A percentile compares a stretch with the other conserved stretches of the same genome.
Conservation (phyloP, 2,888 invertebrate genomes). For the Minunthozetes semirufus region DNA sequence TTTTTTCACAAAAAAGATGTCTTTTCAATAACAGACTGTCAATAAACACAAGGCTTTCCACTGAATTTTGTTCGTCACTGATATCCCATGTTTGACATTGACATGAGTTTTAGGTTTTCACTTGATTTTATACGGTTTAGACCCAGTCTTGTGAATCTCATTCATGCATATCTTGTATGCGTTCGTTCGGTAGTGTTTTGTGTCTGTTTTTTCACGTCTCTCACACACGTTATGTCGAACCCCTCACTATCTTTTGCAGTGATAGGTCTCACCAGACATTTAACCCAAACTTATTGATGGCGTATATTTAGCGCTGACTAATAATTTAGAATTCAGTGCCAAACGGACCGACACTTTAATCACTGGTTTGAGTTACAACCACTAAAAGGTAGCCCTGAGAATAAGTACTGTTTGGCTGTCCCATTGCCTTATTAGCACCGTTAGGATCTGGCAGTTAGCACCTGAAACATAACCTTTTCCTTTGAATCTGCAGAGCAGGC, state of each 20-base stretch:
- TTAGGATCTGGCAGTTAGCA: background rate
- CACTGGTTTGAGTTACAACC: background rate
- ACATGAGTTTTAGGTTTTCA: background rate
- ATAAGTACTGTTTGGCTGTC: background rate
- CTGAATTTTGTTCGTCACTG: background rate
- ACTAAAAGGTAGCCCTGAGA: conserved; percentile 11
- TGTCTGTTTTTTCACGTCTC: conserved; percentile 8
- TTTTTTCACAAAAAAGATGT: too few relatives aligned
- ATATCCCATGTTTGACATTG: conserved; percentile 14
- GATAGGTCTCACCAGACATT: background rate
- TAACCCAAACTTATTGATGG: background rate
- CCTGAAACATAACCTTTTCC: background rate
- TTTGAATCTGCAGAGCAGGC: background rate
- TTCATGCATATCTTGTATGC: background rate
- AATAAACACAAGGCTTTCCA: too few relatives aligned
- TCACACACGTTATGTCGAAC: background rate
- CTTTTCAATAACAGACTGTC: too few relatives aligned
- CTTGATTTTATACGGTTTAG: background rate
- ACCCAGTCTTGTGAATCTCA: background rate
- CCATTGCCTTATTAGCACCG: conserved; percentile 7
- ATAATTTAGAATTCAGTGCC: background rate
- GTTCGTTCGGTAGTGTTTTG: background rate
- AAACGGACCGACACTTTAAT: background rate
- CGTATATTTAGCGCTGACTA: conserved; percentile 1
- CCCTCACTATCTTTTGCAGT: background rate